Base-by-base conservation (phyloP, 2,797 vertebrate species). In the Hyperoplus immaculatus region DNA sequence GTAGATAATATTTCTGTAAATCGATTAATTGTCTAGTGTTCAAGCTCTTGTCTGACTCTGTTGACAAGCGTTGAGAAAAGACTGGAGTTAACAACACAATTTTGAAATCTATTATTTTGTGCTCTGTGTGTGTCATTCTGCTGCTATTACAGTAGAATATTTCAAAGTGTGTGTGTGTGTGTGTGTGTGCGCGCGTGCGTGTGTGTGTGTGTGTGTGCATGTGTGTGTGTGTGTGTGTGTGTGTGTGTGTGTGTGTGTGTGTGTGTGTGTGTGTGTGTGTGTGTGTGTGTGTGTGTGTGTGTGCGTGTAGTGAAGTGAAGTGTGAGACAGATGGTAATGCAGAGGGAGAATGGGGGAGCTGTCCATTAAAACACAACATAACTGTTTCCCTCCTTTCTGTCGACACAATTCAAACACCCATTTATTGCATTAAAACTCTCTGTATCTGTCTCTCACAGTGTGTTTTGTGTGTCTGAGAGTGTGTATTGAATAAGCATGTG, bases 381-480 rank as follows among this genome's bases (percentile, higher is more conserved):
- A 68, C 13, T 38, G 21, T 42, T 14, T 11, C 75, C n/a, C 80
- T 46, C 29, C 18, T 77, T 72, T 80, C 67, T 77, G 43, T 70
- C 69, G 75, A 72, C 9, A 66, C 79, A 81, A 88, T 83, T 39
- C 11, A 80, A 82, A 55, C 29, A 47, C 57, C 57, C 49, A 77
- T 79, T 88, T 80, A 82, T 88, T 49, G 18, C 79, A 80, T 74
- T 80, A 66, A 51, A 69, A 45, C 65, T 29, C 36, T 63, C 7
- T 57, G 11, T 60, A 10, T 75, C 57, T 57, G 61, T 75, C 57
- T 81, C 16, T 77, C 21, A 1, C 41, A 67, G 62, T 53, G 6
- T 53, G 5, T 53, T 77, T 47, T 63, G 69, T 81, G 70, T 49
- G 68, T 54, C 58, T 64, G 53, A 69, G 67, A 69, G 67, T 81